Conservation (phyloP, 1,140 invertebrate genomes). For the Drosophila pseudoananassae region DNA sequence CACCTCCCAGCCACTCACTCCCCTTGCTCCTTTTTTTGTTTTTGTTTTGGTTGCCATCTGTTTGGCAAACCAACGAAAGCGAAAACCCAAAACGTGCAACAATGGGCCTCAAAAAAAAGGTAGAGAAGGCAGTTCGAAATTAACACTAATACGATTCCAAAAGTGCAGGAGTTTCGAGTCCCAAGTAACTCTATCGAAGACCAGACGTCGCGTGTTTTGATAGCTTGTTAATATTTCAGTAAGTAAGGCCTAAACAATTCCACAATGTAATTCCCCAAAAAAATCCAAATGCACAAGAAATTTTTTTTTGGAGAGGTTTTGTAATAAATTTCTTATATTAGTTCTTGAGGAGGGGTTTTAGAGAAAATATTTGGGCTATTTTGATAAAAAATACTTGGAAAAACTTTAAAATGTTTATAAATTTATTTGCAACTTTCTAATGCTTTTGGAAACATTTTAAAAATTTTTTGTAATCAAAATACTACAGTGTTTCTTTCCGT, state of each 20-base stretch:
- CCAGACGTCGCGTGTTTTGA: constrained; percentile 65
- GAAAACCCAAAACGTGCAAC: constrained; percentile 64
- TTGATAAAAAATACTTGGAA: no score
- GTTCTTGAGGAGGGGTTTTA: no score
- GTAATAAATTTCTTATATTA: background rate
- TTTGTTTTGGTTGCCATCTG: constrained; percentile 18
- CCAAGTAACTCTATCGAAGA: constrained; percentile 11
- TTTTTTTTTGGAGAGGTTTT: constrained; percentile 26
- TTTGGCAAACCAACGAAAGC: constrained; percentile 66
- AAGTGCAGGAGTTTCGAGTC: constrained; percentile 22
- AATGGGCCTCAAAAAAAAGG: constrained; percentile 51
- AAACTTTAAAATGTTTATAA: no score
- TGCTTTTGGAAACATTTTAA: no score
- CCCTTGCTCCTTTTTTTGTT: constrained; percentile 1
- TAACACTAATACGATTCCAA: constrained; percentile 67
- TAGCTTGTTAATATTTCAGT: constrained; percentile 58
- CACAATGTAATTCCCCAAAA: constrained; percentile 40
- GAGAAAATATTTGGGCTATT: no score
- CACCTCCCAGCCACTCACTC: background rate
- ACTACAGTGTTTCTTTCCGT: background rate
- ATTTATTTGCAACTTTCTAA: no score
- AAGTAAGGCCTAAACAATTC: constrained; percentile 24
- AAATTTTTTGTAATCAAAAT: background rate
- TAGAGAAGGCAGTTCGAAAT: constrained; percentile 60
- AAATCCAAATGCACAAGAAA: constrained; percentile 16